Evolutionary conservation across 2,888 invertebrate species (phyloP), one percentile per base, ranked within the genome.

Genomic region (Andrena chrysosceles): DNA sequence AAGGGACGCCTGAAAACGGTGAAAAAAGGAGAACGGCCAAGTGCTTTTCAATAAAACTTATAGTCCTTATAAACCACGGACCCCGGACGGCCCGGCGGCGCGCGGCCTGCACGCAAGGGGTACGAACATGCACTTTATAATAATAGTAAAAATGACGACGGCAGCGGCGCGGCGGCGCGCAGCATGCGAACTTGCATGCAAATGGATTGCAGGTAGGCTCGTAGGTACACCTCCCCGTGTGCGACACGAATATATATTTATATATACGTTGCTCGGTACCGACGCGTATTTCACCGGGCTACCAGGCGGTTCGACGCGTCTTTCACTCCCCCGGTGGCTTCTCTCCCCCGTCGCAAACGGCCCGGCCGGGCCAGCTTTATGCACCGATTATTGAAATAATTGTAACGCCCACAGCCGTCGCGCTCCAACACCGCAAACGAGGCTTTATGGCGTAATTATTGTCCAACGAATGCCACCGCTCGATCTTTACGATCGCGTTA

Each of bases 151-250:
- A 91, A 91, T 90, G 85, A 88, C 84, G 81, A 23, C 66, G 52
- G 60, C 68, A 33, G 73, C 78, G 62, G 79, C 67, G 85, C 87
- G 83, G 84, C 49, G 64, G 56, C 66, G 84, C 84, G 83, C 90
- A 87, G 90, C 91, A 87, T 89, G 89, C 90, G 85, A 90, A 90
- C 90, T 88, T 83, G 87, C 90, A 91, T 91, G 91, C 91, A 90
- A 91, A 91, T 90, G 87, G 89, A 89, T 87, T 87, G 88, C 87
- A 83, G 76, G 86, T 81, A 87, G 85, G 54, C 76, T 66, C 68
- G 76, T 75, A 83, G 72, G 84, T 83, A 83, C 56, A 23, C 69
- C 77, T 74, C 67, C 56, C 83, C 73, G 67, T 74, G 73, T 75
- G 78, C 72, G 69, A 75, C 84, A 77, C 74, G 77, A 76, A 72